Conservation (phyloP, 2,797 vertebrate genomes). For the Cuniculus paca region DNA sequence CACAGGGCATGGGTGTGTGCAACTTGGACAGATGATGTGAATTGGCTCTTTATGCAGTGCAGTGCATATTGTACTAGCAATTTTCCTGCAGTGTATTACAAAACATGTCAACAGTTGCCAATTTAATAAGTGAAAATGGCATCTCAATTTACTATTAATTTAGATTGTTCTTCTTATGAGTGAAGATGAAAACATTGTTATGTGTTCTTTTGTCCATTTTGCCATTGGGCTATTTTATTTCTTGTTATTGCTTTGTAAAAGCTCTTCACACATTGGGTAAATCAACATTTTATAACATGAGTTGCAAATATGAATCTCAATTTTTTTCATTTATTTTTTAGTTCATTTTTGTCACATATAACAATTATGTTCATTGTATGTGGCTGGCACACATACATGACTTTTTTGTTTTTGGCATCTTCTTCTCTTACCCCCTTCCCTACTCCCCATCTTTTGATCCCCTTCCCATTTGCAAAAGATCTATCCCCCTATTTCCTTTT, state of each 20-base stretch:
- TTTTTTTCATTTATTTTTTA: not conserved
- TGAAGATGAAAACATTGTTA: not conserved
- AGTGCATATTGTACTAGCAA: not conserved
- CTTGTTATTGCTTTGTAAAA: slow-evolving; percentile 8
- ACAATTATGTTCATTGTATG: not conserved
- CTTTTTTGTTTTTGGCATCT: not conserved
- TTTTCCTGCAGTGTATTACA: not conserved
- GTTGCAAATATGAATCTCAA: not conserved
- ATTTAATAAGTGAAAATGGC: not conserved
- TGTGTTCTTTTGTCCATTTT: not conserved
- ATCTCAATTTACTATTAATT: not conserved
- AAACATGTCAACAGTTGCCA: not conserved
- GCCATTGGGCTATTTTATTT: not conserved
- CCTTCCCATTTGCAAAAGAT: not conserved
- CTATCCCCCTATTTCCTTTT: not conserved
- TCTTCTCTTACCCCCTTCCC: not conserved
- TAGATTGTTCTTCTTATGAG: not conserved
- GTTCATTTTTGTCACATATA: not conserved
- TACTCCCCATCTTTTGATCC: not conserved
- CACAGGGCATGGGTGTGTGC: not conserved
- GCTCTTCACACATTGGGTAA: not conserved
- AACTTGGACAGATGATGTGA: not conserved
- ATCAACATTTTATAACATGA: not conserved
- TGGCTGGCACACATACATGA: not conserved
- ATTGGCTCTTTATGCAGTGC: not conserved